Conservation (phyloP, 2,888 invertebrate genomes). For the Alcis repandata region DNA sequence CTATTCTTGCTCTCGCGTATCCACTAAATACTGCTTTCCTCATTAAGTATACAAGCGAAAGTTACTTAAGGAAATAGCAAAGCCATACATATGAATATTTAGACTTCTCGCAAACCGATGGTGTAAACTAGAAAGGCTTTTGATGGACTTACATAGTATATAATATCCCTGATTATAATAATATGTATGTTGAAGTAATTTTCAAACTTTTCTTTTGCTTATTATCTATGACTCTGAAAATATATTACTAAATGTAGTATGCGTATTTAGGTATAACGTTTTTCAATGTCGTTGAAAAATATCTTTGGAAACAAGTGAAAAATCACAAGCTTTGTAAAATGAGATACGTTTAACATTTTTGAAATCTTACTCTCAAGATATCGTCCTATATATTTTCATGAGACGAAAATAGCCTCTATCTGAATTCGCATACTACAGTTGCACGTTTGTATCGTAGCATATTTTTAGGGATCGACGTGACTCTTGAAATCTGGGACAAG, state of each 20-base stretch:
- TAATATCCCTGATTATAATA: neutral
- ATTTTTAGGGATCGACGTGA: constrained; percentile 24
- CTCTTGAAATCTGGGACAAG: constrained; percentile 25
- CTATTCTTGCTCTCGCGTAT: constrained; percentile 9
- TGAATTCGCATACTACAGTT: constrained; percentile 12
- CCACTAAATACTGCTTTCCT: neutral
- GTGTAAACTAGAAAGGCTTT: neutral
- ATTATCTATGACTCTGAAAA: neutral
- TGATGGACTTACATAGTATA: neutral
- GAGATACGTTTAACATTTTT: neutral
- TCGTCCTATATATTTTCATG: neutral
- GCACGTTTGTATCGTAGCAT: constrained; percentile 5
- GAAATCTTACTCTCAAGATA: neutral
- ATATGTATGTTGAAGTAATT: neutral
- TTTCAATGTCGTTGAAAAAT: neutral
- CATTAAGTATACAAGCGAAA: too few relatives aligned
- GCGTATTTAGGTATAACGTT: neutral
- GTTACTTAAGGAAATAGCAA: neutral
- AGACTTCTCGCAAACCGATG: too few relatives aligned
- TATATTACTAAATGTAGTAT: constrained; percentile 6
- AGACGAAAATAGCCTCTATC: constrained; percentile 10
- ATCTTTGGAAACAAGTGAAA: neutral
- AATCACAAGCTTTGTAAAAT: neutral
- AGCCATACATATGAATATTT: neutral
- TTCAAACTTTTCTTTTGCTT: constrained; percentile 2